These are phyloP conservation scores for Pica pica DNA, from an alignment of 2,113 vertebrate genomes.

Conservation along the genomic window DNA sequence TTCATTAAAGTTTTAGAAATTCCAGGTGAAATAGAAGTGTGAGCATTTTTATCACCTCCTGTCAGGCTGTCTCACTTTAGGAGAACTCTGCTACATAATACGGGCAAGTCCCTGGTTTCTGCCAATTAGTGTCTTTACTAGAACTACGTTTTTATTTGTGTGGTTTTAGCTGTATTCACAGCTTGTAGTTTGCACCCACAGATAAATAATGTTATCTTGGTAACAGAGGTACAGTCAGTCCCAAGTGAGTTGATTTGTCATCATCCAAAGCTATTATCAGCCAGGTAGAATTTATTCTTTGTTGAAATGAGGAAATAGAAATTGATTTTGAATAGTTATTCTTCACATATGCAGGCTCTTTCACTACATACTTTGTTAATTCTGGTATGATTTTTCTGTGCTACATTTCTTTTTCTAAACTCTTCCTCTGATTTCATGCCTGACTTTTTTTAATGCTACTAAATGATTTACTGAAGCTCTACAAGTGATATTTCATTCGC, in stretches of 20 bases:
- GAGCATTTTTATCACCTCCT: background rate
- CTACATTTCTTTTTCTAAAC: slow-evolving; percentile 67
- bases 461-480: slow-evolving; percentile 60
- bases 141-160: background rate
- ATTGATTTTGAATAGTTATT: slow-evolving; percentile 13
- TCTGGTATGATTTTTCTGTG: slow-evolving; percentile 64
- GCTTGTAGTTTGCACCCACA: background rate
- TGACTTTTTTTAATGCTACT: slow-evolving; percentile 55
- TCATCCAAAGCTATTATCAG: background rate
- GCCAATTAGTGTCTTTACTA: background rate
- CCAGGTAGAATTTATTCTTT: background rate
- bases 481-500: slow-evolving; percentile 68
- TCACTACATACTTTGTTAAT: slow-evolving; percentile 70
- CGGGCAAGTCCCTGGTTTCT: background rate
- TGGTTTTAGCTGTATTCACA: background rate
- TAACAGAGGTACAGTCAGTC: background rate
- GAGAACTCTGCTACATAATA: background rate
- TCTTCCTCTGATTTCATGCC: slow-evolving; percentile 53
- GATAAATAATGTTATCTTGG: background rate
- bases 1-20: background rate
- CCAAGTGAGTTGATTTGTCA: background rate
- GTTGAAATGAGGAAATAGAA: background rate
- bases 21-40: background rate
- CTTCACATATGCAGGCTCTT: slow-evolving; percentile 49
- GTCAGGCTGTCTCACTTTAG: background rate